These are phyloP conservation scores for Microplitis mediator DNA, from an alignment of 1,140 invertebrate species.

Conservation along the genomic window DNA sequence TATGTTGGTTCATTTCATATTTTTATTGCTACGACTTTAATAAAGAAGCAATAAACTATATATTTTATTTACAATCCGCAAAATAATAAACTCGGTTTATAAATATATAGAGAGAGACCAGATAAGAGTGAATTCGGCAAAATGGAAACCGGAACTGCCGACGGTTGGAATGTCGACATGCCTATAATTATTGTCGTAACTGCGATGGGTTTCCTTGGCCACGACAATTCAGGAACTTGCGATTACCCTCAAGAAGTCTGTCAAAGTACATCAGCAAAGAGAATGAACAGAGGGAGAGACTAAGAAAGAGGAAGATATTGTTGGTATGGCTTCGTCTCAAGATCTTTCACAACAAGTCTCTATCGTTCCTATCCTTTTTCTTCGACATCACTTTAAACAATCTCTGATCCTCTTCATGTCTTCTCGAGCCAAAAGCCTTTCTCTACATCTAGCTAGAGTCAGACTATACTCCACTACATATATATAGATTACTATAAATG, in stretches of 20 bases:
- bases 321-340: background rate
- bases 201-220: conserved; percentile 37
- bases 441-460: background rate
- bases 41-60: no score
- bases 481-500: background rate
- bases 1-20: no score
- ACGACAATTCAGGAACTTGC: conserved; percentile 21
- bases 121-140: background rate
- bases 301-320: background rate
- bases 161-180: conserved; percentile 6
- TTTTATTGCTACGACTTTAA: no score
- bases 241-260: conserved; percentile 6
- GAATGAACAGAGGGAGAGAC: background rate
- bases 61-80: no score
- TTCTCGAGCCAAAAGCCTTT: conserved; percentile 22
- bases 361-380: background rate
- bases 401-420: conserved; percentile 18
- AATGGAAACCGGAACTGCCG: conserved; percentile 26
- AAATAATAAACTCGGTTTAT: no score
- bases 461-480: background rate
- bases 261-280: background rate
- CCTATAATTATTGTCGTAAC: conserved; percentile 22
- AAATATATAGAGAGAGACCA: no score
- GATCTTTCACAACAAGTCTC: background rate
- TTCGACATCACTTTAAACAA: background rate